Base-by-base conservation (phyloP, 2,888 invertebrate genomes). In the Oscheius sp. region DNA sequence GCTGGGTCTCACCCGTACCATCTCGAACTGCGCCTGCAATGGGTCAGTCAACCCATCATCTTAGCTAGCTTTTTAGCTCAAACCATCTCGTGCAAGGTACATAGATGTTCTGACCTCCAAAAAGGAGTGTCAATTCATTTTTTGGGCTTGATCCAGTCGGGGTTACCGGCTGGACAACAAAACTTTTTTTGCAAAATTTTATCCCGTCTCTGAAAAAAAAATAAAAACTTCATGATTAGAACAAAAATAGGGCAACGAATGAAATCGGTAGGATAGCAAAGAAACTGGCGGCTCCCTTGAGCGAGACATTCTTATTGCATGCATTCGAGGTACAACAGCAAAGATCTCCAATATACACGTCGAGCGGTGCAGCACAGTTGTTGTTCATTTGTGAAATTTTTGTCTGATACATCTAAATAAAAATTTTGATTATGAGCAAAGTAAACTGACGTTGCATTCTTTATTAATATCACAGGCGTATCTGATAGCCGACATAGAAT, bases 261-360 rank as follows among this genome's bases (percentile, higher is more conserved):
- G 63, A 63, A 48, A 63, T 63, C 63, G 48, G 47, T 3, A 63
- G n/a, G 11, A 63, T 2, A 21, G 10, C 4, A 10, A 10, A 60
- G 9, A 60, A 11, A 7, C 33, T 7, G 4, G 37, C 32, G n/a
- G 2, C 51, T 13, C n/a, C 50, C 11, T 21, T 32, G 29, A 65
- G 29, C 7, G 47, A n/a, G 9, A 53, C 42, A 21, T 68, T 53
- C 10, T 9, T 37, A 35, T 68, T 68, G 55, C 68, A 68, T 33
- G n/a, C 35, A 42, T 68, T 55, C 1, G 53, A 33, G 33, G 9
- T 53, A 42, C 68, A 68, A n/a, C 68, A 68, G 37, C 68, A 68
- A 3, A 53, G n/a, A 29, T 68, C 42, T 33, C 68, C 68, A n/a
- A 68, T 55, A 9, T 55, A 68, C 21, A 68, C 10, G 42, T 68